Evolutionary conservation across 2,888 invertebrate genomes (phyloP).

Genomic region (Latrodectus hesperus): DNA sequence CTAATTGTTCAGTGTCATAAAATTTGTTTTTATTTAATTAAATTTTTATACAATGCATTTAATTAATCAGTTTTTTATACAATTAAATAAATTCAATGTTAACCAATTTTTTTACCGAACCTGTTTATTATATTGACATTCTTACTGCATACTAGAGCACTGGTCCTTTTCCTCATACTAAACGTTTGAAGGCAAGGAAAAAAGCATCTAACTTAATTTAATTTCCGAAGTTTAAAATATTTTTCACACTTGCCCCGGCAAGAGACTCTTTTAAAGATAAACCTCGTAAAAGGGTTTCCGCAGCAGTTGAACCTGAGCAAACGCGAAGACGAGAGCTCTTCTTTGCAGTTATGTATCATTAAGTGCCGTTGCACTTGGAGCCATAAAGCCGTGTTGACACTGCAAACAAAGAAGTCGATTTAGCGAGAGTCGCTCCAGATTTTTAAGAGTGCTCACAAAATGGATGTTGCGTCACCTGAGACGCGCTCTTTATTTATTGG

Average conservation of each 20-base stretch:
- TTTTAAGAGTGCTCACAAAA: conserved; percentile 49
- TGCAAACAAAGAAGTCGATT: conserved; percentile 60
- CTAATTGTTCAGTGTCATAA: too few relatives aligned
- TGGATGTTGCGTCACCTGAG: conserved; percentile 59
- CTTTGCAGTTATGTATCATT: neutral
- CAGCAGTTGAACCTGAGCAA: neutral
- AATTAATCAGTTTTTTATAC: too few relatives aligned
- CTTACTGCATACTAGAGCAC: too few relatives aligned
- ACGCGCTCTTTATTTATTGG: conserved; percentile 65
- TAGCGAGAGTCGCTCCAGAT: conserved; percentile 22
- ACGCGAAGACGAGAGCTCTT: neutral
- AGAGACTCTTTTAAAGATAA: neutral
- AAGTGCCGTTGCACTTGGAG: neutral
- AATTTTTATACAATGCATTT: too few relatives aligned
- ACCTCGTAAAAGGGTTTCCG: neutral
- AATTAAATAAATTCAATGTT: too few relatives aligned
- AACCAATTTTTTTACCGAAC: too few relatives aligned
- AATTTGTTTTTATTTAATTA: too few relatives aligned
- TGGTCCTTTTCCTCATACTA: too few relatives aligned
- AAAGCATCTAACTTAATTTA: too few relatives aligned
- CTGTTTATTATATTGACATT: too few relatives aligned
- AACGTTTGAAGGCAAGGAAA: too few relatives aligned
- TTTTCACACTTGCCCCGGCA: neutral
- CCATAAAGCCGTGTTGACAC: conserved; percentile 63
- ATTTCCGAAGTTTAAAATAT: neutral